phyloP scores from a whole-genome alignment of 2,113 vertebrate genomes.

The Hyperoodon ampullatus region DNA sequence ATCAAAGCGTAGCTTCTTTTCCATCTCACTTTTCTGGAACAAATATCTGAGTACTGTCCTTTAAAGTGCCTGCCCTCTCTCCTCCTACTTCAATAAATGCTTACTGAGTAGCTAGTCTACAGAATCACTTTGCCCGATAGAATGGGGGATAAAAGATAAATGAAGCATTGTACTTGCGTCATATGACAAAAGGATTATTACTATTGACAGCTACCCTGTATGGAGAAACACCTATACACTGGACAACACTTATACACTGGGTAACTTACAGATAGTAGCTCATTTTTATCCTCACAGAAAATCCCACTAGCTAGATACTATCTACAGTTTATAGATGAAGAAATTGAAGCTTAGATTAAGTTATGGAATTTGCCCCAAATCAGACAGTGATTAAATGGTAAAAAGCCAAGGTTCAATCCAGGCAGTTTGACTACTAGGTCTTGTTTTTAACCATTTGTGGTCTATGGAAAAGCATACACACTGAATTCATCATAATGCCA shows the following conservation, averaged over 20 bases:
- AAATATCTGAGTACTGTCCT: not conserved
- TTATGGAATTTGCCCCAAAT: not conserved
- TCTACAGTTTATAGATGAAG: not conserved
- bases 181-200: not conserved
- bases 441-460: not conserved
- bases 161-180: not conserved
- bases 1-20: not conserved
- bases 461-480: not conserved
- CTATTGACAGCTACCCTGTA: not conserved
- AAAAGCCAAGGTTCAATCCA: slow-evolving; percentile 1
- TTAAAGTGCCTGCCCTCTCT: not conserved
- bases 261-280: not conserved
- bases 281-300: not conserved
- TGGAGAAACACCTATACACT: not conserved
- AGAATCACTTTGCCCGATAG: not conserved
- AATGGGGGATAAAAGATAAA: not conserved
- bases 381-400: not conserved
- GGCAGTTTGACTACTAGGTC: not conserved
- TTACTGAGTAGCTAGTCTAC: not conserved
- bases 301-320: not conserved
- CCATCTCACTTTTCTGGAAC: not conserved
- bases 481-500: not conserved
- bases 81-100: not conserved
- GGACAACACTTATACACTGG: not conserved
- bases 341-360: not conserved